Percentiles rank a stretch among this genome's conserved stretches.
phyloP scores from a whole-genome alignment of 2,888 invertebrate genomes.

The Bruchidius siliquastri region DNA sequence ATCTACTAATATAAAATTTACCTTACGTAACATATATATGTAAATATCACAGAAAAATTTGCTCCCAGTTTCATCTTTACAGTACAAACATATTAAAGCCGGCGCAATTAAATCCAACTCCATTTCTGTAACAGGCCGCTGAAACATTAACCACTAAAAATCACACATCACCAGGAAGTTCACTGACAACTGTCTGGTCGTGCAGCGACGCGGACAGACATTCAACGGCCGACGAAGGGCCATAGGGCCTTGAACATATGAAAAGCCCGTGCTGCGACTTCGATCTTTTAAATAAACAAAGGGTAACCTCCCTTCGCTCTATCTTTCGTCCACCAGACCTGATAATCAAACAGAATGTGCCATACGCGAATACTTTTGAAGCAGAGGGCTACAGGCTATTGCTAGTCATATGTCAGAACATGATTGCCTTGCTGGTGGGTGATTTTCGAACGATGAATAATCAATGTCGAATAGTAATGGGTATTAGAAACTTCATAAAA shows the following conservation, averaged over 20 bases:
- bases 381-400: not conserved
- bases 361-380: not conserved
- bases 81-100: no score
- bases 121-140: not conserved
- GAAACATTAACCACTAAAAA: not conserved
- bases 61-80: no score
- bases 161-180: not conserved
- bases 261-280: slow-evolving; percentile 16
- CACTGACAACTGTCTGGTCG: not conserved
- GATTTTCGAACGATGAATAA: not conserved
- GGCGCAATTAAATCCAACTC: no score
- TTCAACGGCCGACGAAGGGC: slow-evolving; percentile 18
- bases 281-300: slow-evolving; percentile 37
- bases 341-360: not conserved
- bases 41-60: no score
- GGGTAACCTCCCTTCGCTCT: slow-evolving; percentile 24
- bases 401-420: not conserved
- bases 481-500: not conserved
- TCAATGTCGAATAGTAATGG: not conserved
- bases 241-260: slow-evolving; percentile 9
- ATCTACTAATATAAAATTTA: no score
- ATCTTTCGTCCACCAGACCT: not conserved
- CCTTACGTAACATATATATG: no score
- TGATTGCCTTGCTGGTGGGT: not conserved
- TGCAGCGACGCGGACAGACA: slow-evolving; percentile 5